These are phyloP conservation scores for Chrosomus eos DNA, from an alignment of 2,797 vertebrate genomes.

Conservation along the genomic window DNA sequence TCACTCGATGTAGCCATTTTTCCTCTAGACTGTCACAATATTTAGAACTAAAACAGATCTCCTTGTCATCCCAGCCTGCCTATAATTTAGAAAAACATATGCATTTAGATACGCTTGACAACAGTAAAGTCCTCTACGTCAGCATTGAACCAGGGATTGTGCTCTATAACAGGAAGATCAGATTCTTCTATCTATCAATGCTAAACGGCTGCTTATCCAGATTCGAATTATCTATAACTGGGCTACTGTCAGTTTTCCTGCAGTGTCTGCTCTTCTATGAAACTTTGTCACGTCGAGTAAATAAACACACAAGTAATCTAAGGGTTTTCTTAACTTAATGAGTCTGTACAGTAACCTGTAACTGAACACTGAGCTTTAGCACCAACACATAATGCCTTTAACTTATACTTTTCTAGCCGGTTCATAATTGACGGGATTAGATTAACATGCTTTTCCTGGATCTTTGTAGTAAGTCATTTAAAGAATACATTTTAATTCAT, in stretches of 20 bases:
- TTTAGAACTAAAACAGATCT: background rate
- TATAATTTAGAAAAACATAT: background rate
- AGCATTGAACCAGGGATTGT: background rate
- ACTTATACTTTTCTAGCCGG: background rate
- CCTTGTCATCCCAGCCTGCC: background rate
- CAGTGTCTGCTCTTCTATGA: too few species aligned
- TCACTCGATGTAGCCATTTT: background rate
- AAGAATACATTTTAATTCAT: background rate
- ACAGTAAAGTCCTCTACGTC: background rate
- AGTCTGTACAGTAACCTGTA: background rate
- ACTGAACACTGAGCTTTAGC: background rate
- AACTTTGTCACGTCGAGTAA: background rate
- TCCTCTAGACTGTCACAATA: background rate
- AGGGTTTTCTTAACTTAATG: too few species aligned
- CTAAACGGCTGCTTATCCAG: background rate
- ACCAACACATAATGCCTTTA: background rate
- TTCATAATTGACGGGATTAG: background rate
- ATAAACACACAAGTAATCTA: background rate
- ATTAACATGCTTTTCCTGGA: background rate
- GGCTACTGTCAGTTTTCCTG: background rate
- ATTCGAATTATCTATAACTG: accelerated
- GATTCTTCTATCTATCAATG: background rate
- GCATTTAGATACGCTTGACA: background rate
- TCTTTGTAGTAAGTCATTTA: background rate
- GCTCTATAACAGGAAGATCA: background rate